Evolutionary conservation across 2,888 invertebrate species (phyloP).

Genomic region (Acleris emargana): DNA sequence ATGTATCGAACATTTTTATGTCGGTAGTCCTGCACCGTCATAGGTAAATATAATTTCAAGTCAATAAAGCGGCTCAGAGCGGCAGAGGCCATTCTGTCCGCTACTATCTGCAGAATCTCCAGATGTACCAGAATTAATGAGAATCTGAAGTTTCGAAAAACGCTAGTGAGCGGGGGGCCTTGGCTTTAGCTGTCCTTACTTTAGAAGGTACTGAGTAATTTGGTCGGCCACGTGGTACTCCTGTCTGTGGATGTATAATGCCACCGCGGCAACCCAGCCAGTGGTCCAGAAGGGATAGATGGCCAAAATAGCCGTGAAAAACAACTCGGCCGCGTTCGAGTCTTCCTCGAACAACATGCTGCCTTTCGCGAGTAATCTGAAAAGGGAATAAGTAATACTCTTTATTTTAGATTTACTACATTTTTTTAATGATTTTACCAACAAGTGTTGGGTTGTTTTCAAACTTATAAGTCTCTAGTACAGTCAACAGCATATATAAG

Average conservation of each 20-base stretch:
- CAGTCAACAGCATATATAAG: too few relatives aligned
- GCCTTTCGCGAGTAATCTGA: conserved; percentile 67
- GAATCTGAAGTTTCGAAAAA: neutral
- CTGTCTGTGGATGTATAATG: conserved; percentile 60
- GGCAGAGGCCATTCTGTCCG: too few relatives aligned
- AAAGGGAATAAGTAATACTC: too few relatives aligned
- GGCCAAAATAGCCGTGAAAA: conserved; percentile 61
- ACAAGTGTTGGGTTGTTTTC: too few relatives aligned
- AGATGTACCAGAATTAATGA: neutral
- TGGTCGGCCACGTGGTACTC: conserved; percentile 60
- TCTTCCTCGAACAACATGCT: conserved; percentile 61
- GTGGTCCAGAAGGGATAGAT: conserved; percentile 62
- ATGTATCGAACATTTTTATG: too few relatives aligned
- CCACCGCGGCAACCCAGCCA: conserved; percentile 58
- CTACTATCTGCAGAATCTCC: too few relatives aligned
- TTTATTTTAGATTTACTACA: too few relatives aligned
- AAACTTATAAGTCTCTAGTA: too few relatives aligned
- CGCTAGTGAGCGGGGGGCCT: neutral
- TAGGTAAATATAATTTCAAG: too few relatives aligned
- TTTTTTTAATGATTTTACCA: too few relatives aligned
- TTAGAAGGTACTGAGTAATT: conserved; percentile 51
- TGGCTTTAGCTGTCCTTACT: conserved; percentile 47
- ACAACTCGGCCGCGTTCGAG: conserved; percentile 62
- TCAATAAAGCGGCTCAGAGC: too few relatives aligned
- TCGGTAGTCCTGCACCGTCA: too few relatives aligned